Conservation (phyloP, 2,888 invertebrate genomes). For the Aethes cnicana region DNA sequence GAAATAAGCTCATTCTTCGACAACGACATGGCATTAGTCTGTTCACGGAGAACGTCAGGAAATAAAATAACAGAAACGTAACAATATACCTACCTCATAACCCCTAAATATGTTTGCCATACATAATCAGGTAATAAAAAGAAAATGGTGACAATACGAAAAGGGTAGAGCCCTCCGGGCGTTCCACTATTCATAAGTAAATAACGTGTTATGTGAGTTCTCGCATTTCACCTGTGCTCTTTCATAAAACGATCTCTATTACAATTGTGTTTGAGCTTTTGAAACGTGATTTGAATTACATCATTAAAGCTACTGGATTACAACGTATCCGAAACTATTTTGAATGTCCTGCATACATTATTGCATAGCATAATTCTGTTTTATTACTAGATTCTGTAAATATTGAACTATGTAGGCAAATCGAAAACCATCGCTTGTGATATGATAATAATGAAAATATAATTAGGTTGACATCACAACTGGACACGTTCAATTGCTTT, state of each 20-base stretch:
- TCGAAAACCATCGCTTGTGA: too few species aligned
- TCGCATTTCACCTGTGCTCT: conserved; percentile 28
- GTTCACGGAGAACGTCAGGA: conserved; percentile 7
- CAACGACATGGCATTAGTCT: conserved; percentile 12
- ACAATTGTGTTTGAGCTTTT: neutral
- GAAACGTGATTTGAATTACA: neutral
- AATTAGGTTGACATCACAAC: too few species aligned
- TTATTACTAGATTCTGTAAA: too few species aligned
- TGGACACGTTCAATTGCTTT: too few species aligned
- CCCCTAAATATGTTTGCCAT: conserved; percentile 25
- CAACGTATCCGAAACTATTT: too few species aligned
- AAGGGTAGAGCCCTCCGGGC: conserved; percentile 28
- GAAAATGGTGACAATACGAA: conserved; percentile 33
- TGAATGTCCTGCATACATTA: too few species aligned
- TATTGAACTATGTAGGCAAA: too few species aligned
- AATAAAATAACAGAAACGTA: conserved; percentile 25
- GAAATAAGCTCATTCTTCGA: neutral
- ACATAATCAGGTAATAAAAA: conserved; percentile 30
- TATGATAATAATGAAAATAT: too few species aligned
- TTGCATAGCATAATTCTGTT: too few species aligned
- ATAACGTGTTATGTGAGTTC: conserved; percentile 36
- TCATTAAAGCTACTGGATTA: too few species aligned
- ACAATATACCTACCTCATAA: conserved; percentile 25
- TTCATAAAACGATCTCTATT: conserved; percentile 11
- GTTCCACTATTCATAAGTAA: conserved; percentile 43